Base-by-base conservation (phyloP, 2,113 vertebrate species). In the Indicator maculatus region DNA sequence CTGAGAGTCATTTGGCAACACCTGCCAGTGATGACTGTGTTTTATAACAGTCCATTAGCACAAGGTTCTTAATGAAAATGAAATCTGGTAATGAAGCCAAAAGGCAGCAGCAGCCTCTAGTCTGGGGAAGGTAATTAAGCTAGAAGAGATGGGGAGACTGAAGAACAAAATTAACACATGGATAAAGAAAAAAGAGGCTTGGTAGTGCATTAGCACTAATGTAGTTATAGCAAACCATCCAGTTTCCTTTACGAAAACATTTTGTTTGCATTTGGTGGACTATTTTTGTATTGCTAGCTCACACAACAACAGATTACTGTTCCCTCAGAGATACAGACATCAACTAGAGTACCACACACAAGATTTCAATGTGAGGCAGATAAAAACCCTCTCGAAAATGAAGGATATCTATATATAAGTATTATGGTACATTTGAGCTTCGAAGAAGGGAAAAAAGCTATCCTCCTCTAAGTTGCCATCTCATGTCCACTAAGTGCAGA, bases 31-130 rank as follows among this genome's bases (percentile, higher is more conserved):
- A 97, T 93, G 95, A 97, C 93, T 96, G 95, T 93, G 61, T 97
- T 98, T 98, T 96, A 94, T 95, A 97, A 97, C 83, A 98, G 96
- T 95, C 97, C 96, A 98, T 98, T 98, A 98, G 95, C 19, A 4
- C 95, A 94, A 93, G 93, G 96, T 95, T 96, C 97, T 97, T 98
- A 98, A 98, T 98, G 97, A 98, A 98, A 98, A 98, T 97, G 97
- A 98, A 98, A 97, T 96, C 92, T 91, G 58, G 94, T 98, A 98
- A 98, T 97, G 97, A 98, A 98, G 97, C 93, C 97, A 97, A 98
- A 97, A 97, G 95, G 96, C 92, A 96, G 94, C 94, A 94, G 97
- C 95, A 94, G 89, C 73, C 93, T 97, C 87, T 85, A 95, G 95
- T 96, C 97, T 96, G 88, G 82, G 96, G 93, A 97, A 94, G 77